phyloP scores from a whole-genome alignment of 2,113 vertebrate species.

The Oxygymnocypris stewartii region DNA sequence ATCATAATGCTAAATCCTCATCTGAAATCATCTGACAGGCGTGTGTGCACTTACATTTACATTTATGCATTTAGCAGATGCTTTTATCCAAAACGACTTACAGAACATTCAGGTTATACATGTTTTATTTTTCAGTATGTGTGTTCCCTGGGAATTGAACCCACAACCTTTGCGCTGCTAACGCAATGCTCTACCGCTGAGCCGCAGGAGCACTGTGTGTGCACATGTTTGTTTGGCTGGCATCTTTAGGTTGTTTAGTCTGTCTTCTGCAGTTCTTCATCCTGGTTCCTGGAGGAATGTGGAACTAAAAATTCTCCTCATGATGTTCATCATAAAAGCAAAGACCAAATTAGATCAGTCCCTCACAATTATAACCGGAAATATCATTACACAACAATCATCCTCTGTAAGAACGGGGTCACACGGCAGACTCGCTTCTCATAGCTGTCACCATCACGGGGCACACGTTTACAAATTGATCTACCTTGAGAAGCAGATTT shows the following conservation, averaged over 20 bases:
- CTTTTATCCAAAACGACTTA: too few species aligned
- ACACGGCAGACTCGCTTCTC: background rate
- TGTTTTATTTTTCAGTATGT: too few species aligned
- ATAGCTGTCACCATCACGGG: background rate
- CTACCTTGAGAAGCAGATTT: background rate
- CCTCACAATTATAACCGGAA: background rate
- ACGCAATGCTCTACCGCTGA: too few species aligned
- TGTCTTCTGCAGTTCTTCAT: constrained; percentile 38
- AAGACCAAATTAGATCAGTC: constrained; percentile 20
- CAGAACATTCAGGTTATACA: background rate
- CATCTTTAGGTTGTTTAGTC: background rate
- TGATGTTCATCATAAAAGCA: constrained; percentile 3
- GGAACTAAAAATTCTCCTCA: background rate
- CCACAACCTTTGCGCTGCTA: too few species aligned
- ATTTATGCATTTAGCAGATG: too few species aligned
- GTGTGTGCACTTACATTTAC: too few species aligned
- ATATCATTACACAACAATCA: background rate
- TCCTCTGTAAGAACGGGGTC: background rate
- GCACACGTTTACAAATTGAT: background rate
- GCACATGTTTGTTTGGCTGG: background rate
- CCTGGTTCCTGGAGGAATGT: background rate
- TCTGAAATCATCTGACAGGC: background rate
- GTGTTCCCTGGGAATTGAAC: too few species aligned
- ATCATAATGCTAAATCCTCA: background rate
- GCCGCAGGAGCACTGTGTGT: background rate